Percentiles rank a stretch among this genome's conserved stretches.
Evolutionary conservation across 1,140 invertebrate species (phyloP).

Genomic region (Eufriesea mexicana): DNA sequence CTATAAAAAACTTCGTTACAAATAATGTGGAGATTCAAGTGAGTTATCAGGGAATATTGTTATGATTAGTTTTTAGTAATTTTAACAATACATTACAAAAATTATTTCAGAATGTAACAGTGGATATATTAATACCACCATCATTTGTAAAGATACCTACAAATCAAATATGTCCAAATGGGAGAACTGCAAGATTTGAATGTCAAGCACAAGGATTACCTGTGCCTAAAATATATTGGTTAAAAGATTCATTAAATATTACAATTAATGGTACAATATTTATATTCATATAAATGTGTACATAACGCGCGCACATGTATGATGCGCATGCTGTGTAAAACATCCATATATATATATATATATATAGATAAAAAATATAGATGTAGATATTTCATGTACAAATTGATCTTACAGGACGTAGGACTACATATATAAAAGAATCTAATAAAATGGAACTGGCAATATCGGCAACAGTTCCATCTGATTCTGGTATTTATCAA

Average conservation of each 20-base stretch:
- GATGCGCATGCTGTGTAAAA: not conserved
- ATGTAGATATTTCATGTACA: no score
- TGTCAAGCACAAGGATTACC: slow-evolving; percentile 87
- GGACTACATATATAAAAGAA: slow-evolving; percentile 80
- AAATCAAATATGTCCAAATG: slow-evolving; percentile 85
- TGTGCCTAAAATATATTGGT: slow-evolving; percentile 86
- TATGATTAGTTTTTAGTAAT: not conserved
- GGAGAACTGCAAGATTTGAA: slow-evolving; percentile 87
- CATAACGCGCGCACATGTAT: not conserved
- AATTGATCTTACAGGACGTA: slow-evolving; percentile 78
- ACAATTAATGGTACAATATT: slow-evolving; percentile 82
- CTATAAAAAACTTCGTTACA: slow-evolving; percentile 74
- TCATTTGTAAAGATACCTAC: slow-evolving; percentile 83
- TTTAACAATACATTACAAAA: slow-evolving; percentile 19
- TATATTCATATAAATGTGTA: not conserved
- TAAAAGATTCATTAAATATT: slow-evolving; percentile 86
- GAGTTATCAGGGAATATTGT: not conserved
- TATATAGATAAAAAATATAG: no score
- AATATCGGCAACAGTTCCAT: slow-evolving; percentile 86
- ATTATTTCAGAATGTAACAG: slow-evolving; percentile 76
- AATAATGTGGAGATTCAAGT: slow-evolving; percentile 81
- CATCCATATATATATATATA: no score
- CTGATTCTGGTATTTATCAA: slow-evolving; percentile 89
- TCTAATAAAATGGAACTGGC: slow-evolving; percentile 83
- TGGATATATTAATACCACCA: slow-evolving; percentile 85